Evolutionary conservation across 2,113 vertebrate genomes (phyloP), one percentile per base, ranked within the genome.

Genomic region (Callopanchax toddi): DNA sequence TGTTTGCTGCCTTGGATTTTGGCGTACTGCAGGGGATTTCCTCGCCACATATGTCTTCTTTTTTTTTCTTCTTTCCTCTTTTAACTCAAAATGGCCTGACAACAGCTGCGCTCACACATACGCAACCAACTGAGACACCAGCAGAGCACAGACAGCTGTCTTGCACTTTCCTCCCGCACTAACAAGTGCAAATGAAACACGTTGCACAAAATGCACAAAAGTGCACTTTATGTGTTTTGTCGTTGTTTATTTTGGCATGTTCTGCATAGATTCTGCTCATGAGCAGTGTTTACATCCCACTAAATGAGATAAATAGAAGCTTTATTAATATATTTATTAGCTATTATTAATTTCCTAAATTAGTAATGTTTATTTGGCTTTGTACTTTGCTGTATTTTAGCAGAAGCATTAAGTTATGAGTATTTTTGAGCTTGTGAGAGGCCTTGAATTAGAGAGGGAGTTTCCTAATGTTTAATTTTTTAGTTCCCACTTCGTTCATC

Each of bases 21-120:
- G 88, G 88, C 82, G 42, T 73, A 43, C 73, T 88, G 90, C 68
- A 84, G 91, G 92, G 92, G 92, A 92, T 93, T 93, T 93, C 92
- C 92, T 92, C 71, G 10, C 86, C 86, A 76, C 88, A 85, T 76
- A 74, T 55, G 11, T 81, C 74, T 51, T 9, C 78, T 81, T 86
- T 89, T 89, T 86, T 91, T 90, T 85, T 91, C 71, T 89, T 69
- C 89, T 91, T 91, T 91, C 88, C 86, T 88, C 87, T 91, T 92
- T 92, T 89, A 91, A 91, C 87, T 86, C 82, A 79, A 87, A 91
- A 87, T 84, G 62, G 84, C 80, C 75, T 81, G 77, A 90, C 82
- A 90, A 83, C 90, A 91, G 87, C 91, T 91, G 91, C 76, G 3
- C 80, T 84, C 83, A 78, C 73, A 82, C 62, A 71, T 57, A 83